A percentile compares a stretch with the other conserved stretches of the same genome.
These are phyloP conservation scores for Podotricha telesiphe DNA, from an alignment of 2,888 invertebrate species.

Conservation along the genomic window DNA sequence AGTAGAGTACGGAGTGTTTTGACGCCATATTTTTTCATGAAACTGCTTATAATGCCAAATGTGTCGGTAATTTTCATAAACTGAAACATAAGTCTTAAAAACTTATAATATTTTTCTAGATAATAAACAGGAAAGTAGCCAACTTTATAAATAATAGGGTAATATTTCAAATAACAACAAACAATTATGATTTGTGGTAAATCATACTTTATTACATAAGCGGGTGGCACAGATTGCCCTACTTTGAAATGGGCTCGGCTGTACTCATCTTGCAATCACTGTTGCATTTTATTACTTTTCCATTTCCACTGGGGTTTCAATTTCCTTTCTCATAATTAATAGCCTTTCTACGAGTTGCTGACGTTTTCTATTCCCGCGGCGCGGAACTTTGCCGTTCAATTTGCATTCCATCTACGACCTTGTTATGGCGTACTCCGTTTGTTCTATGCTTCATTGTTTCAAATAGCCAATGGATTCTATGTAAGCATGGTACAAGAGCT, in stretches of 20 bases:
- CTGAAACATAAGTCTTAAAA: not conserved
- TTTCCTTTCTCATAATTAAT: constrained; percentile 83
- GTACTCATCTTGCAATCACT: constrained; percentile 78
- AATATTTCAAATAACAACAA: constrained; percentile 16
- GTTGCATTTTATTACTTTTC: constrained; percentile 84
- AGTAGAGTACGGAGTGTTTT: no score
- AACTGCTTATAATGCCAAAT: not conserved
- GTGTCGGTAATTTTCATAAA: not conserved
- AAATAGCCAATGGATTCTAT: constrained; percentile 29
- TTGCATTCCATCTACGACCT: constrained; percentile 65
- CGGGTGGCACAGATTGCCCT: constrained; percentile 45
- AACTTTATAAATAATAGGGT: not conserved
- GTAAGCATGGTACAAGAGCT: not conserved
- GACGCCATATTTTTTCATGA: no score
- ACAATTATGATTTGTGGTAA: constrained; percentile 23
- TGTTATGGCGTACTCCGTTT: constrained; percentile 51
- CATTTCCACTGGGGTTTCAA: constrained; percentile 83
- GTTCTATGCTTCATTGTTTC: constrained; percentile 44
- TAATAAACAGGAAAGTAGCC: not conserved
- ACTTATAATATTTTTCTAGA: not conserved
- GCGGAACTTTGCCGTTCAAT: constrained; percentile 73
- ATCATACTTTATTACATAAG: constrained; percentile 36
- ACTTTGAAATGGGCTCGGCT: constrained; percentile 48
- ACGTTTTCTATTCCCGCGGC: constrained; percentile 71
- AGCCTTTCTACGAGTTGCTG: constrained; percentile 75